Evolutionary conservation across 2,113 vertebrate genomes (phyloP).

Genomic region (Gymnarchus niloticus): DNA sequence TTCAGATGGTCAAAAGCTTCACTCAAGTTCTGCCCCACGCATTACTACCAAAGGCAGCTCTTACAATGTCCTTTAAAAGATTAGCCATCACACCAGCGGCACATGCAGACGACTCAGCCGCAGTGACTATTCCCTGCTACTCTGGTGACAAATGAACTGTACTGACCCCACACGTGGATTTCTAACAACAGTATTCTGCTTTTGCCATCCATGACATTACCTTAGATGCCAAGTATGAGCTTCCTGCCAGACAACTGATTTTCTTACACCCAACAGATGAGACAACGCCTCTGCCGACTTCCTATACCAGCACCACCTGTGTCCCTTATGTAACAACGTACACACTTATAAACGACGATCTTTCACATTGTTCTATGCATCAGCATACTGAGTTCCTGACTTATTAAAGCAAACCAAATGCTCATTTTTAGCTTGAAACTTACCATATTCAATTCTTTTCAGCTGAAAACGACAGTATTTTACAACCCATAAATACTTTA

Average conservation of each 20-base stretch:
- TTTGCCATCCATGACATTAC: neutral
- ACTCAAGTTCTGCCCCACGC: neutral
- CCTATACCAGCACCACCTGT: no score
- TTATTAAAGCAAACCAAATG: neutral
- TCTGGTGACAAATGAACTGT: neutral
- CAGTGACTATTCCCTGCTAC: neutral
- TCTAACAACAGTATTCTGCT: neutral
- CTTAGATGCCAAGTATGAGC: neutral
- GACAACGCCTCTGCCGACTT: neutral
- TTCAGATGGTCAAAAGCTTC: neutral
- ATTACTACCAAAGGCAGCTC: neutral
- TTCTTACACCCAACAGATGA: neutral
- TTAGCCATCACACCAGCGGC: neutral
- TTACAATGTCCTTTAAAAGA: neutral
- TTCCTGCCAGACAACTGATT: constrained; percentile 17
- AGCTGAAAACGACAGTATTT: constrained; percentile 43
- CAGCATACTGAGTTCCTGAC: neutral
- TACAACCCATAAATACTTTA: constrained; percentile 49
- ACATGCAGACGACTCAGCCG: neutral
- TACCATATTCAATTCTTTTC: constrained; percentile 44
- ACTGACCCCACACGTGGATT: neutral
- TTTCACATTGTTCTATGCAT: neutral
- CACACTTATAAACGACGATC: neutral
- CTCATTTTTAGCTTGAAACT: neutral
- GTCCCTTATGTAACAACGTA: neutral